Evolutionary conservation across 1,140 invertebrate species (phyloP), one percentile per base, ranked within the genome.

Genomic region (Drosophila pandora): DNA sequence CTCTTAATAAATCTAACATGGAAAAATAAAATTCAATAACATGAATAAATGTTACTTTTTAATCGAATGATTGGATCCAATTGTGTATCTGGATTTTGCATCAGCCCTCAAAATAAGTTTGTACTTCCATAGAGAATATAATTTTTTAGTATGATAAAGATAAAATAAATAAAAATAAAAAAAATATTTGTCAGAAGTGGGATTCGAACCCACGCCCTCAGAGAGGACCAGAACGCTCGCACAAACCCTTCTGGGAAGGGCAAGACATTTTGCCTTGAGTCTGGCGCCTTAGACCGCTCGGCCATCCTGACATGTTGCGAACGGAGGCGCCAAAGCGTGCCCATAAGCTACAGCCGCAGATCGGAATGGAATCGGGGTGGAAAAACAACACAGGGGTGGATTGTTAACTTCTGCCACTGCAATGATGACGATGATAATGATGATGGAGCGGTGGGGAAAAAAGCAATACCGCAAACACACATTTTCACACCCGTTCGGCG

Each of bases 181-280:
- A 94, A 94, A 93, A 90, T 55, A 57, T 93, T 92, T 96, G 95
- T 95, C 95, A 96, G 95, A 95, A 96, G 95, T 95, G 95, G 95
- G 95, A 95, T 96, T 96, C 94, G 95, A 96, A 96, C 95, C 95
- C 95, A 95, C 95, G 95, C 95, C 95, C 95, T 95, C 95, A 95
- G 93, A 94, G 95, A 95, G 95, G 95, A 95, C 95, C 95, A 95
- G 95, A 95, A 95, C 91, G 88, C 94, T 94, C 93, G 87, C 45
- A 55, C 55, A 43, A 5, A 52, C 76, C 81, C 62, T 65, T 80
- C 73, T 80, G 25, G 4, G 76, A 84, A 77, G 72, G 64, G 81
- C 58, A 84, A 84, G 76, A 76, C 48, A 37, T 0, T 55, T 41
- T 47, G 34, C 50, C 94, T 94, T 94, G 94, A 94, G 94, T 94